These are phyloP conservation scores for Pogona vitticeps DNA, from an alignment of 2,113 vertebrate species.

Conservation along the genomic window DNA sequence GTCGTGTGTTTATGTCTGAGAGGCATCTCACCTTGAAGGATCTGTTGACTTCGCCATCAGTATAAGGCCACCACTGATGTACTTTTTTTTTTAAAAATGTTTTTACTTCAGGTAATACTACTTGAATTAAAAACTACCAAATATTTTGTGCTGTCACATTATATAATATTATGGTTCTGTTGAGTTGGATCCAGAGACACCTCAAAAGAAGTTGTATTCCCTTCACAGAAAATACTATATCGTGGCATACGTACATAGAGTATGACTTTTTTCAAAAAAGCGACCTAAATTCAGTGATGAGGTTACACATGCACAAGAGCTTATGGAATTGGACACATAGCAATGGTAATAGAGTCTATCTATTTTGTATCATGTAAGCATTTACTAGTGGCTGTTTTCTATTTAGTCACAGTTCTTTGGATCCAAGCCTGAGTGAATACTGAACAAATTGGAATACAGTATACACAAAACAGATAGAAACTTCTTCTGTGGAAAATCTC, in stretches of 20 bases:
- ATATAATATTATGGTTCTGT: neutral
- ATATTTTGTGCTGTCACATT: neutral
- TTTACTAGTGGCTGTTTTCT: neutral
- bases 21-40: neutral
- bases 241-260: neutral
- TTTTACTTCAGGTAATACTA: neutral
- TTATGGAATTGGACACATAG: neutral
- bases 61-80: neutral
- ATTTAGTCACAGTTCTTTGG: neutral
- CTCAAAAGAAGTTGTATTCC: neutral
- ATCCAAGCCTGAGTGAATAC: neutral
- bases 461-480: neutral
- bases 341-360: neutral
- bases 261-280: too few species aligned
- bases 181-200: neutral
- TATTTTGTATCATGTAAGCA: neutral
- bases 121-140: neutral
- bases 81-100: neutral
- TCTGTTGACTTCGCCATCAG: neutral
- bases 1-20: neutral
- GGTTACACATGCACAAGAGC: neutral
- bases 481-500: slow-evolving; percentile 6
- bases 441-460: neutral
- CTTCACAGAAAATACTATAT: neutral
- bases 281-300: neutral